Evolutionary conservation across 2,797 vertebrate species (phyloP), one percentile per base, ranked within the genome.

Genomic region (Sebastolobus alascanus): DNA sequence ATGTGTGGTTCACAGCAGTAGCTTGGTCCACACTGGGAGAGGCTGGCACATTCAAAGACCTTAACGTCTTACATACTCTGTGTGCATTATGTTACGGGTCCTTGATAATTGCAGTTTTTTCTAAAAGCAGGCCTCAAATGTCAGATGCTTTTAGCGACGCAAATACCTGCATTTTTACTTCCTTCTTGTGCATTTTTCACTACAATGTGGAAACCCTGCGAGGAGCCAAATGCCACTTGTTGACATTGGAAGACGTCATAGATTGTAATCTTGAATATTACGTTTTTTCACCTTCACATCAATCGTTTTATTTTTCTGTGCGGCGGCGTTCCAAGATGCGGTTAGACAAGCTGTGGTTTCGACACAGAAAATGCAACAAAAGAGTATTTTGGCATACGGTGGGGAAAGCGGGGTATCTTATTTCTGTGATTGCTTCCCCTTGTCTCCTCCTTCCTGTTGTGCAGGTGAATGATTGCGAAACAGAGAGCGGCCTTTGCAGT

Each of bases 381-480:
- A 33, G 14, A 43, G 14, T 37, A 35, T 64, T 77, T 60, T 61
- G 1, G 54, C 64, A 33, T 16, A 1, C 29, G 11, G 2, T 14
- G n/a, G 12, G 29, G 31, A 58, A 55, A 46, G 52, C 52, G 43
- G 35, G 11, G 12, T 18, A 31, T 66, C 4, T 71, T 4, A 61
- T 61, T 38, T 58, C 12, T 78, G 43, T 80, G 60, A 20, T 52
- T 60, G 35, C 38, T 27, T 13, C n/a, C n/a, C 52, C 10, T 8
- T 67, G 25, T 67, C 22, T 27, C 18, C 70, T 54, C 55, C 13
- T 35, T 68, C 85, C 56, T 60, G 3, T 77, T 64, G 18, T 68
- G 27, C 87, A 94, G 93, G 94, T 96, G 95, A 95, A 96, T 96
- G 96, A 95, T 83, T 96, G 90, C 66, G 59, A 91, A 91, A 90